Evolutionary conservation across 1,140 invertebrate genomes (phyloP).

Genomic region (Cydia strobilella): DNA sequence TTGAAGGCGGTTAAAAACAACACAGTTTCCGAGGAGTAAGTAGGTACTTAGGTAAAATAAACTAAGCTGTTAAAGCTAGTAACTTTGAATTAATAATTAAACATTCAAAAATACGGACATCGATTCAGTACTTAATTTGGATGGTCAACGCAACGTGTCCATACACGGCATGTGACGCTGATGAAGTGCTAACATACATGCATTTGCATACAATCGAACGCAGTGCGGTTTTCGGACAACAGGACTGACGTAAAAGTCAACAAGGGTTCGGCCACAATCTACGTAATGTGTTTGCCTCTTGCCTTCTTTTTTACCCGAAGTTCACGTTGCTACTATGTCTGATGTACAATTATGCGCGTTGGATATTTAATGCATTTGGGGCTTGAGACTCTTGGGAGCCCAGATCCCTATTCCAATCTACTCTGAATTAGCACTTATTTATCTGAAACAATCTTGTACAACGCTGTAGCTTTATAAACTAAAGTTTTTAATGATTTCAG

Average conservation of each 20-base stretch:
- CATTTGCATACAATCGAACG: conserved; percentile 30
- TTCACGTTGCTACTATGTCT: neutral
- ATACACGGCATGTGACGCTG: conserved; percentile 13
- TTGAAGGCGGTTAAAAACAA: too few relatives aligned
- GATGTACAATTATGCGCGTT: neutral
- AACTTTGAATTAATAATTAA: too few relatives aligned
- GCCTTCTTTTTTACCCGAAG: neutral
- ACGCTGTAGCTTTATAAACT: too few relatives aligned
- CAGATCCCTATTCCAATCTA: too few relatives aligned
- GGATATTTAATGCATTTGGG: neutral
- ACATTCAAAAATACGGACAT: neutral
- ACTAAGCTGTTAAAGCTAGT: too few relatives aligned
- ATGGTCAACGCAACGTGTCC: conserved; percentile 15
- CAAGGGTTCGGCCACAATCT: conserved; percentile 17
- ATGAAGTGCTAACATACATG: conserved; percentile 23
- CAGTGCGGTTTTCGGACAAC: conserved; percentile 19
- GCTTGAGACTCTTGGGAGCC: too few relatives aligned
- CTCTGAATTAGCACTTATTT: too few relatives aligned
- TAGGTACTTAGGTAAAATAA: too few relatives aligned
- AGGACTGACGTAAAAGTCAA: conserved; percentile 21
- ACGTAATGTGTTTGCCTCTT: conserved; percentile 23
- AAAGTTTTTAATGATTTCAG: too few relatives aligned
- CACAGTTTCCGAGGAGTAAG: too few relatives aligned
- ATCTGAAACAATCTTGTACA: too few relatives aligned
- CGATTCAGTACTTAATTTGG: conserved; percentile 1